A percentile compares a stretch with the other conserved stretches of the same genome.
These are phyloP conservation scores for Phalacrocorax aristotelis DNA, from an alignment of 2,113 vertebrate species.

Conservation along the genomic window DNA sequence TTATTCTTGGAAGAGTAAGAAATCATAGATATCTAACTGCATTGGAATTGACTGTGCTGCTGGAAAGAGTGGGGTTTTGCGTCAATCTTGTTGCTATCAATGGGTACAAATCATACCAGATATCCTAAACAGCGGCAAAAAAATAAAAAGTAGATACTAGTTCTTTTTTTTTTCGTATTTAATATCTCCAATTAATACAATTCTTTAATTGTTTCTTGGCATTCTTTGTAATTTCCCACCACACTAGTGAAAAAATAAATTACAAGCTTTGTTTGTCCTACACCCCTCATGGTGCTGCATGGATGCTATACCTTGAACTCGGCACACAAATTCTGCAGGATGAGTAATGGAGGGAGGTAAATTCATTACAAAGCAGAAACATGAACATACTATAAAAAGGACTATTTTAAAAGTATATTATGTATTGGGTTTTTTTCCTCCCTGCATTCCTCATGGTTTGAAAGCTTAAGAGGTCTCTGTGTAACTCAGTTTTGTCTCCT, in stretches of 20 bases:
- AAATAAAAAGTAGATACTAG: neutral
- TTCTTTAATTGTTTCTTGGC: neutral
- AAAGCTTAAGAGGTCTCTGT: neutral
- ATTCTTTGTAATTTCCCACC: neutral
- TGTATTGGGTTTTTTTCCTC: neutral
- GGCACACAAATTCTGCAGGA: neutral
- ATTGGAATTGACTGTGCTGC: neutral
- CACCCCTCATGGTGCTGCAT: rapidly evolving
- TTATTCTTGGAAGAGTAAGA: neutral
- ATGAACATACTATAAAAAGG: neutral
- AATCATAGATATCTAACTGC: neutral
- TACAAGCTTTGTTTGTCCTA: neutral
- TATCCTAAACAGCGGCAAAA: neutral
- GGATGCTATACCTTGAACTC: neutral
- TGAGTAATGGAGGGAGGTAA: neutral
- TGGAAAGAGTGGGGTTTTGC: neutral
- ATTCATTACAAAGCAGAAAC: neutral
- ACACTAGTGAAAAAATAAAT: neutral
- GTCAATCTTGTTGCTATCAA: neutral
- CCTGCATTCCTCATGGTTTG: neutral
- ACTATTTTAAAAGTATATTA: neutral
- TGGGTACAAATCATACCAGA: neutral
- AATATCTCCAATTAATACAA: neutral
- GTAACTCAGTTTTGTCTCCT: neutral
- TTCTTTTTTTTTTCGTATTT: neutral